A percentile compares a stretch with the other conserved stretches of the same genome.
Evolutionary conservation across 1,140 invertebrate genomes (phyloP).

Genomic region (Ceratoteleas bidentatus): DNA sequence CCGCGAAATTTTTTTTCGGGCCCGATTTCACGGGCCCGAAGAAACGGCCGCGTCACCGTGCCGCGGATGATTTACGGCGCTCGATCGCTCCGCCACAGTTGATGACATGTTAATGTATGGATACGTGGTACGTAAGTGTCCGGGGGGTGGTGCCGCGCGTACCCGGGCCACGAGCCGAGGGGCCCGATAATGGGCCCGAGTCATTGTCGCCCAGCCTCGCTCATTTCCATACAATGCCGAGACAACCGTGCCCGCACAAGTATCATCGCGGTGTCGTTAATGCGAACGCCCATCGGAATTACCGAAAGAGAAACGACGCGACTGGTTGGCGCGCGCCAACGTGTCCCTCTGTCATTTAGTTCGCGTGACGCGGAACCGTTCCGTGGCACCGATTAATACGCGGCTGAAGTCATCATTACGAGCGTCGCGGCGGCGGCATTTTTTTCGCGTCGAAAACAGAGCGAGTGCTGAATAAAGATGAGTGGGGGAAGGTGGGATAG

Average conservation of each 20-base stretch:
- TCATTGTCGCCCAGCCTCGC: conserved; percentile 81
- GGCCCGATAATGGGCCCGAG: conserved; percentile 71
- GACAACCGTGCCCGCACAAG: conserved; percentile 70
- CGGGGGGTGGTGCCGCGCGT: conserved; percentile 60
- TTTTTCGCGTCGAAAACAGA: too few species aligned
- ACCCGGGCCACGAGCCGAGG: conserved; percentile 72
- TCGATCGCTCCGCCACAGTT: conserved; percentile 63
- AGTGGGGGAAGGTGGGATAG: too few species aligned
- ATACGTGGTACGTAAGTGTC: conserved; percentile 74
- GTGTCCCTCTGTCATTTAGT: conserved; percentile 49
- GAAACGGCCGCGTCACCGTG: too few species aligned
- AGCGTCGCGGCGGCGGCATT: background rate
- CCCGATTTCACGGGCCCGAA: too few species aligned
- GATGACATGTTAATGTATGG: conserved; percentile 79
- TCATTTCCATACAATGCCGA: conserved; percentile 81
- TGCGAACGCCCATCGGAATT: conserved; percentile 76
- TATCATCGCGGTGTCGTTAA: conserved; percentile 76
- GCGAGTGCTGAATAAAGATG: too few species aligned
- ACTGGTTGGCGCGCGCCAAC: conserved; percentile 51
- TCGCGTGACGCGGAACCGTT: conserved; percentile 31
- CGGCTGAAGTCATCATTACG: conserved; percentile 33
- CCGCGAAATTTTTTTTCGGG: too few species aligned
- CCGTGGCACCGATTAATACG: conserved; percentile 42
- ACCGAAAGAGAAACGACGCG: conserved; percentile 71
- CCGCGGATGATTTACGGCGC: conserved; percentile 54